Evolutionary conservation across 2,888 invertebrate species (phyloP).

Genomic region (Galerucella nymphaeae): DNA sequence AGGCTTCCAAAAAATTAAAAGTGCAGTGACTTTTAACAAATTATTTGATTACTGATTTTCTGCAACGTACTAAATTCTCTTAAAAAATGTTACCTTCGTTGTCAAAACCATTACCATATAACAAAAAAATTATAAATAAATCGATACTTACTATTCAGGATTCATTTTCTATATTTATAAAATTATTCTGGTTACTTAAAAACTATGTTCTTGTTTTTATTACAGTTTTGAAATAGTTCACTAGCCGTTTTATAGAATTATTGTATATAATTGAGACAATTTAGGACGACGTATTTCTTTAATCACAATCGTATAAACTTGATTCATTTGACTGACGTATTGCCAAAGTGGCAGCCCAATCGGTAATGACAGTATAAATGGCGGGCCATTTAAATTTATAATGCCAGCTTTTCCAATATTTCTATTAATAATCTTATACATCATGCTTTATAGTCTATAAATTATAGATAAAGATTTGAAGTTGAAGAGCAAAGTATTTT

Average conservation of each 20-base stretch:
- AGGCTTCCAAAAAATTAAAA: slow-evolving; percentile 33
- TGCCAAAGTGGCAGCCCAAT: slow-evolving; percentile 60
- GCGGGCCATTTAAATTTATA: slow-evolving; percentile 28
- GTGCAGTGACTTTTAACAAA: not conserved
- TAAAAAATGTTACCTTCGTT: slow-evolving; percentile 54
- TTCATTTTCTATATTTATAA: slow-evolving; percentile 69
- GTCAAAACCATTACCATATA: slow-evolving; percentile 50
- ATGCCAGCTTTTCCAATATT: too few relatives aligned
- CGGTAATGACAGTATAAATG: slow-evolving; percentile 30
- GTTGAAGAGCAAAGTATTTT: too few relatives aligned
- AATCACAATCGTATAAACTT: slow-evolving; percentile 54
- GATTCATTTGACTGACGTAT: slow-evolving; percentile 57
- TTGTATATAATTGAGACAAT: slow-evolving; percentile 60
- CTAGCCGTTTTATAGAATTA: slow-evolving; percentile 51
- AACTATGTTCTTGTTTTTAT: slow-evolving; percentile 40
- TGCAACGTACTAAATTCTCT: slow-evolving; percentile 54
- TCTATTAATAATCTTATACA: too few relatives aligned
- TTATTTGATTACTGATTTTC: not conserved
- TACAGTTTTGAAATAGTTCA: slow-evolving; percentile 49
- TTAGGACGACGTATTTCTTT: slow-evolving; percentile 62
- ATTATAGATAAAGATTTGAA: too few relatives aligned
- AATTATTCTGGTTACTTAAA: slow-evolving; percentile 33
- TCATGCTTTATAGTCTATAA: too few relatives aligned
- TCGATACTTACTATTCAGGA: slow-evolving; percentile 84
- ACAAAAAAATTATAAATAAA: slow-evolving; percentile 57